Evolutionary conservation across 2,113 vertebrate genomes (phyloP), one percentile per base, ranked within the genome.

Genomic region (Cyprinus carpio): DNA sequence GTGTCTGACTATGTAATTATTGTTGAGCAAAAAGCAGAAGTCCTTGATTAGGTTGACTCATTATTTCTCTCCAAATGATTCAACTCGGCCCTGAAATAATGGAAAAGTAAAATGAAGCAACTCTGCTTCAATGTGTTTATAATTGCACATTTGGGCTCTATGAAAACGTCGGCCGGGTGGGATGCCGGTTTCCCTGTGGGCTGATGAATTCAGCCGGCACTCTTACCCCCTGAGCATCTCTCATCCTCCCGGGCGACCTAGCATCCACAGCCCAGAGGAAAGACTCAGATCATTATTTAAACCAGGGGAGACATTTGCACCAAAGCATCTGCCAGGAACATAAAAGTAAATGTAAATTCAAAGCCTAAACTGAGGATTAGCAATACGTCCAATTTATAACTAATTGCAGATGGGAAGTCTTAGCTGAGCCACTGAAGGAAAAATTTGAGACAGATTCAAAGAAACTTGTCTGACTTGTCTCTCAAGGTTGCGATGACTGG

Each of bases 11-110:
- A 89, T 88, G 89, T 93, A 94, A 94, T 94, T 94, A 93, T 92
- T 93, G 91, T 90, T 91, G 91, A 92, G 91, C 87, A 93, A 92
- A 82, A 92, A 92, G 90, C 91, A 90, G 89, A 92, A 94, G 92
- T 93, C 90, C 91, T 90, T 93, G 93, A 95, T 94, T 93, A 92
- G 92, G 89, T 93, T 90, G 91, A 92, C 91, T 93, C 91, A 92
- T 94, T 93, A 94, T 92, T 93, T 90, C 86, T 83, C 90, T 85
- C 83, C 84, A 81, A 91, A 91, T 93, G 92, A 93, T 95, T 93
- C 92, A 91, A 91, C 92, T 90, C 88, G 85, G 90, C 89, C 92
- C 89, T 91, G 88, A 93, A 93, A 92, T 93, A 93, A 94, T 93
- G 92, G 91, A 91, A 92, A 91, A 83, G 84, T 84, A 90, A 93